Percentiles rank a stretch among this genome's conserved stretches.
phyloP scores from a whole-genome alignment of 92 coral and sea anemone species.

The Bergia sp. region DNA sequence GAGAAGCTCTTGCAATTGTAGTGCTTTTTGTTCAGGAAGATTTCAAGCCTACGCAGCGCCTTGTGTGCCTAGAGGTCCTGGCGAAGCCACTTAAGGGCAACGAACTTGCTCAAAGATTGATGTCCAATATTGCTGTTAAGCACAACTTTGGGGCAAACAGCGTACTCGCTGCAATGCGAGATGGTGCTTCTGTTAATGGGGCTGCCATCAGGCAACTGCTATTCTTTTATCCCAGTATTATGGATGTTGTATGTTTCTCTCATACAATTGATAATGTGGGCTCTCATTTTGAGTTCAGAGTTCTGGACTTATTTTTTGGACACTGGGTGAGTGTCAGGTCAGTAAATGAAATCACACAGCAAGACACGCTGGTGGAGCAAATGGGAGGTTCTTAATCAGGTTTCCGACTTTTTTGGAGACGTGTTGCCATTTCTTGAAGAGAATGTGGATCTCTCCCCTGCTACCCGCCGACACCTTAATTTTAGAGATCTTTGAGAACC shows the following conservation, averaged over 20 bases:
- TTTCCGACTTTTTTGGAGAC: constrained; percentile 17
- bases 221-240: constrained; percentile 23
- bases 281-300: constrained; percentile 31
- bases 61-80: constrained; percentile 26
- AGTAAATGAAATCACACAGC: constrained; percentile 12
- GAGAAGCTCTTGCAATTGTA: constrained; percentile 47
- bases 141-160: constrained; percentile 20
- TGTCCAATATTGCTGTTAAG: constrained; percentile 18
- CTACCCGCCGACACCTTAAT: not conserved
- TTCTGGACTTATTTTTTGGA: constrained; percentile 13
- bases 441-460: not conserved
- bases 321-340: constrained; percentile 30
- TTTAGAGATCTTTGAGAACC: not conserved
- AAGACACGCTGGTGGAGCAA: constrained; percentile 40
- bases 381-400: constrained; percentile 28
- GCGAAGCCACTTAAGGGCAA: constrained; percentile 22
- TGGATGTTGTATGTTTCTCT: constrained; percentile 22
- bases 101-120: constrained; percentile 44
- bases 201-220: constrained; percentile 24
- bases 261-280: constrained; percentile 34
- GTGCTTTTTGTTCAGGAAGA: constrained; percentile 13
- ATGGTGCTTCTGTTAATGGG: constrained; percentile 18
- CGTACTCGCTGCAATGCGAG: constrained; percentile 16
- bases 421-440: constrained; percentile 2
- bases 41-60: constrained; percentile 2